Base-by-base conservation (phyloP, 2,113 vertebrate species). In the Corydoras sp. region DNA sequence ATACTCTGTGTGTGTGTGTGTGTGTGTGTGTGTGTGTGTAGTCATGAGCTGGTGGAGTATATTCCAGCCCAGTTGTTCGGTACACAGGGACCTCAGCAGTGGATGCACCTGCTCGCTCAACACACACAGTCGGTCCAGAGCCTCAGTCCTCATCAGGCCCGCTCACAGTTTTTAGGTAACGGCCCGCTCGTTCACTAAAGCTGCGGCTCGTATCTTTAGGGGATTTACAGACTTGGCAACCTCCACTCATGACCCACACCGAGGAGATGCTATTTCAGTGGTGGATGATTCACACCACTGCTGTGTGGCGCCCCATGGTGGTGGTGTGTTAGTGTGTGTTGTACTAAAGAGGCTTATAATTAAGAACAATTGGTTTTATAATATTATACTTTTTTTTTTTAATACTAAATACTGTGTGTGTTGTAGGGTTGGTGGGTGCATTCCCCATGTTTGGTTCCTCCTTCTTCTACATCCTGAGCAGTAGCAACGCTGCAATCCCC, bases 401-500 rank as follows among this genome's bases (percentile, higher is more conserved):
- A 51, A 24, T 24, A 24, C 18, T 10, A 24, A 24, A 24, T 24
- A 24, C 18, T 60, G 4, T 35, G 53, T 53, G 43, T 58, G 30
- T 35, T 65, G 58, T 48, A 98, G 97, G 93, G 81, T 87, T 94
- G 73, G 89, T 94, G 77, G 92, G 92, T 0, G 91, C 89, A 29
- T 89, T 85, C 62, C 89, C 92, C 62, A 89, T 92, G 91, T 95
- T 94, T 0, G 93, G 93, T 11, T 94, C 93, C 0, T 92, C 93
- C 69, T 95, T 94, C 88, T 94, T 95, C 89, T 92, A 92, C 87
- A 83, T 95, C 77, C 91, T 92, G 79, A 94, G 92, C 78, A 93
- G 93, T 83, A 94, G 91, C 78, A 90, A 88, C 67, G 71, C 74
- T 0, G 43, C 86, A 2, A 86, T 94, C 1, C 62, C 86, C 13